These are phyloP conservation scores for Paramuricea clavata DNA, from an alignment of 92 coral and sea anemone species.

Conservation along the genomic window DNA sequence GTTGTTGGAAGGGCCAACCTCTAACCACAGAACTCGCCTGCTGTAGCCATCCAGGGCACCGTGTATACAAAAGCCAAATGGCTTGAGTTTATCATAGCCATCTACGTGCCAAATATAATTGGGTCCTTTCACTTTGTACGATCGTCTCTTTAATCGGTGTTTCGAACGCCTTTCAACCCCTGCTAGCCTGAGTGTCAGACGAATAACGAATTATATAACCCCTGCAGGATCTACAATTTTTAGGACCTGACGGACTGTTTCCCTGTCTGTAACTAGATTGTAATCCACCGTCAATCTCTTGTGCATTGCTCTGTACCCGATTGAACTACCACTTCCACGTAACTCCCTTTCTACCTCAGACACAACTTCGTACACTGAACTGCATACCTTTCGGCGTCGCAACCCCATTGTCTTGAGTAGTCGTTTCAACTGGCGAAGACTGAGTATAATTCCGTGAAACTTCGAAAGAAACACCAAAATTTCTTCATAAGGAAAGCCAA, in stretches of 20 bases:
- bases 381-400: neutral
- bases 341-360: neutral
- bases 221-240: too few relatives aligned
- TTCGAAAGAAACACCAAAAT: neutral
- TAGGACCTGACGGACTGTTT: too few relatives aligned
- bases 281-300: too few relatives aligned
- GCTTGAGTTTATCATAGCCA: too few relatives aligned
- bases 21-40: slow-evolving; percentile 1
- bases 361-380: neutral
- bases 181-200: too few relatives aligned
- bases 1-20: slow-evolving; percentile 8
- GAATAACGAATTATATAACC: too few relatives aligned
- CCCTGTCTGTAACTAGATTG: too few relatives aligned
- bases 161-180: too few relatives aligned
- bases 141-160: too few relatives aligned
- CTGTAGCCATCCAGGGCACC: neutral
- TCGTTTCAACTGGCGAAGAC: neutral
- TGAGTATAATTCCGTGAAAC: neutral
- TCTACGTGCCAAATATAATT: neutral
- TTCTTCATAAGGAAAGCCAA: neutral
- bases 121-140: slow-evolving; percentile 9
- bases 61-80: neutral
- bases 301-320: too few relatives aligned
- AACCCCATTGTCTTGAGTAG: slow-evolving; percentile 14
- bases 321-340: neutral